These are phyloP conservation scores for Zapus hudsonius DNA, from an alignment of 2,113 vertebrate species.

Conservation along the genomic window DNA sequence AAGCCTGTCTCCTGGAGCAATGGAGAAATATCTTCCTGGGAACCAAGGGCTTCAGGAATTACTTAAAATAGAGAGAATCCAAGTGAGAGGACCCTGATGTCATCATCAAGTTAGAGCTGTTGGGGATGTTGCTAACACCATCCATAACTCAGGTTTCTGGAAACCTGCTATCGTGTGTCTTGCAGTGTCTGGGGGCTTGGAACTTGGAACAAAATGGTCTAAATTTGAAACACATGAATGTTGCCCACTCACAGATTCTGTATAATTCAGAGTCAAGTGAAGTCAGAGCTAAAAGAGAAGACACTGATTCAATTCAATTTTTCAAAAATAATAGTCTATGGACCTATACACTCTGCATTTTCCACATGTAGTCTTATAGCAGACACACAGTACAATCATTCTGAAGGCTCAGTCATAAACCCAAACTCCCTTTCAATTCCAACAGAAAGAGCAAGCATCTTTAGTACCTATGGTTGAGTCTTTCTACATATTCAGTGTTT, in stretches of 20 bases:
- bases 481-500: background rate
- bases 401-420: background rate
- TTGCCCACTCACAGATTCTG: background rate
- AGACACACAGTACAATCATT: background rate
- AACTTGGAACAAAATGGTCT: background rate
- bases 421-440: background rate
- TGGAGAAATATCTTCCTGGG: conserved; percentile 22
- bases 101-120: background rate
- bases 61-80: conserved; percentile 36
- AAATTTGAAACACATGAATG: conserved; percentile 36
- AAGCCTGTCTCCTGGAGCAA: conserved; percentile 36
- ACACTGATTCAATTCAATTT: background rate
- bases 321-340: background rate
- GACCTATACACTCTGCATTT: background rate
- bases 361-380: background rate
- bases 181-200: background rate
- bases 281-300: conserved; percentile 1
- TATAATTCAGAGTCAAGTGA: conserved; percentile 1
- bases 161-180: background rate
- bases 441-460: background rate
- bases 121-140: background rate
- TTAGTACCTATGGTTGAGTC: background rate
- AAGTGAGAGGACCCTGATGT: background rate
- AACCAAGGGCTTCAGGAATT: conserved; percentile 21
- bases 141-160: background rate